Evolutionary conservation across 1,140 invertebrate species (phyloP).

Genomic region (Kradibia gibbosae): DNA sequence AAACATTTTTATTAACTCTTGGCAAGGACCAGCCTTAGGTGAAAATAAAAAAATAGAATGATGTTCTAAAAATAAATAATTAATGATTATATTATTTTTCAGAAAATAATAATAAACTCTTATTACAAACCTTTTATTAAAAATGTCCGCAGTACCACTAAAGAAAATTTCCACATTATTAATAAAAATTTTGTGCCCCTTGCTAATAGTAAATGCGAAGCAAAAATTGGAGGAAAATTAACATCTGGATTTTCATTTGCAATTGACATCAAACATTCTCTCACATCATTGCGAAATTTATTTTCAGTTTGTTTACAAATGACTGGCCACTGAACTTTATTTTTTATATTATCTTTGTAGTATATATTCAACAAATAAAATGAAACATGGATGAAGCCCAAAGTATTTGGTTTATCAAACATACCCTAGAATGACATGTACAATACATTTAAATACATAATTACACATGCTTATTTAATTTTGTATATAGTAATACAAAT

Average conservation of each 20-base stretch:
- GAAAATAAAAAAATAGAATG: constrained; percentile 45
- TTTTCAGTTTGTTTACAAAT: constrained; percentile 70
- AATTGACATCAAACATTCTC: constrained; percentile 58
- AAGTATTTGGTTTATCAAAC: constrained; percentile 73
- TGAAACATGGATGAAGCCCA: constrained; percentile 71
- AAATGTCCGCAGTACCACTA: constrained; percentile 57
- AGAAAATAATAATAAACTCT: constrained; percentile 37
- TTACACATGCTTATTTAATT: not conserved
- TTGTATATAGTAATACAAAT: constrained; percentile 34
- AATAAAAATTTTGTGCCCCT: constrained; percentile 60
- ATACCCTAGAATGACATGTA: constrained; percentile 64
- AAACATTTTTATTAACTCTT: constrained; percentile 53
- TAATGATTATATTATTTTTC: not conserved
- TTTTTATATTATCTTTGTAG: constrained; percentile 68
- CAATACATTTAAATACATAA: not conserved
- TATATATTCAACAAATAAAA: constrained; percentile 70
- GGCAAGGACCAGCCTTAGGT: constrained; percentile 51
- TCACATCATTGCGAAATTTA: constrained; percentile 67
- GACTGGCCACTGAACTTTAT: constrained; percentile 71
- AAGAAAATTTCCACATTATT: constrained; percentile 65
- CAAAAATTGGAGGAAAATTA: constrained; percentile 58
- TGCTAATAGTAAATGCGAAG: constrained; percentile 60
- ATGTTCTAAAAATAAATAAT: constrained; percentile 41
- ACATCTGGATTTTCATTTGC: constrained; percentile 61
- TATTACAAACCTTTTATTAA: constrained; percentile 52